These are phyloP conservation scores for Gandaritis pyraliata DNA, from an alignment of 2,888 invertebrate genomes.

Conservation along the genomic window DNA sequence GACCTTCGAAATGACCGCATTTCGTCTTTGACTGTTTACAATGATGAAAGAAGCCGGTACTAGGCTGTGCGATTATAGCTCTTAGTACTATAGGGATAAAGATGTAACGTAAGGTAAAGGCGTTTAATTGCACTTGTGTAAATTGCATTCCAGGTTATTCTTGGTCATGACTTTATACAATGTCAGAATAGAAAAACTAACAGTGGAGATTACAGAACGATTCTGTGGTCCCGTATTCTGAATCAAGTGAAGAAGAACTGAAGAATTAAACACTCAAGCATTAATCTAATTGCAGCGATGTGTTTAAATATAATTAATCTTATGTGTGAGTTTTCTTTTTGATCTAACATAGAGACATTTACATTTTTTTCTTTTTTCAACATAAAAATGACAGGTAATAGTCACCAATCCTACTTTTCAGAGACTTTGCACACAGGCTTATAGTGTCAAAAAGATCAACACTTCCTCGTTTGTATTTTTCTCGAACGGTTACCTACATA, in stretches of 20 bases:
- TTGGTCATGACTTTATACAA: constrained; percentile 32
- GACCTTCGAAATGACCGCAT: constrained; percentile 40
- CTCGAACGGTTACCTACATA: constrained; percentile 5
- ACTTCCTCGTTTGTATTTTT: constrained; percentile 11
- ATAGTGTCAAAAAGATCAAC: background rate
- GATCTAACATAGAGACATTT: too few relatives aligned
- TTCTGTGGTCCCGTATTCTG: background rate
- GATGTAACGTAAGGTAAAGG: background rate
- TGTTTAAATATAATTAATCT: too few relatives aligned
- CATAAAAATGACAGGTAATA: too few relatives aligned
- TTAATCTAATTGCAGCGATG: too few relatives aligned
- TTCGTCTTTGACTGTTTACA: constrained; percentile 37
- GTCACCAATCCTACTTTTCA: too few relatives aligned
- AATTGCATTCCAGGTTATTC: constrained; percentile 40
- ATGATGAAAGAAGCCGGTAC: constrained; percentile 16
- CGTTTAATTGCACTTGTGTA: constrained; percentile 27
- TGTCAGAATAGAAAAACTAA: constrained; percentile 22
- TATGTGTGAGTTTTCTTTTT: too few relatives aligned
- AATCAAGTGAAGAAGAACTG: too few relatives aligned
- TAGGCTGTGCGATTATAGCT: constrained; percentile 22
- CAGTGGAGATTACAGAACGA: background rate
- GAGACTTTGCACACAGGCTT: background rate
- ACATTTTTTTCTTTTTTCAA: too few relatives aligned
- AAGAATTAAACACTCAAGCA: too few relatives aligned
- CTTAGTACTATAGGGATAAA: constrained; percentile 14